Base-by-base conservation (phyloP, 1,140 invertebrate species). In the Diabrotica undecimpunctata region DNA sequence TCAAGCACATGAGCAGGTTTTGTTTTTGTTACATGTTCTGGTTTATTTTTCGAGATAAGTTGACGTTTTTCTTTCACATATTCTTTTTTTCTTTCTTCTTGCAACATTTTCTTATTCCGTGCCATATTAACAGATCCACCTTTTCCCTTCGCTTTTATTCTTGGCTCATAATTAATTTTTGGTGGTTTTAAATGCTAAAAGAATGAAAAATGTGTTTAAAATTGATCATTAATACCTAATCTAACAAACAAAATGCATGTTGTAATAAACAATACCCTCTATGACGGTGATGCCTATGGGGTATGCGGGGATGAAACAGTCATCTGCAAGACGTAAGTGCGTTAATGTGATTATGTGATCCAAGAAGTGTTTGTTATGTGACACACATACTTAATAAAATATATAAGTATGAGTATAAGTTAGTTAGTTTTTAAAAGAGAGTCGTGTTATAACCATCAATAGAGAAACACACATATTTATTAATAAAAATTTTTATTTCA, bases 41-140 rank as follows among this genome's bases (percentile, higher is more conserved):
- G 61, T 63, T 58, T 51, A 52, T 66, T 53, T 56, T 68, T 62
- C 35, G 62, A 58, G 51, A 67, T 51, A 12, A 73, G 35, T 39
- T 81, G 68, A 51, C 78, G 79, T 64, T 80, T 74, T n/a, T 83
- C 79, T 65, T 83, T 77, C 61, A 87, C 81, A 66, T 83, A 85
- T 76, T 89, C 90, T 78, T 84, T 87, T 79, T 86, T 86, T 41
- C 81, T 83, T 63, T 81, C 71, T 70, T 90, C 88, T 73, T 89
- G 87, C 4, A 93, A 83, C 64, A 92, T 92, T 74, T 90, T 91
- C 75, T 93, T 94, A 66, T 89, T 88, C 67, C 87, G 86, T 54
- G 90, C 85, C 57, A 85, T 81, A 76, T 90, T 88, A 0, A 85
- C 90, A 54, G 87, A 87, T 35, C 92, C 89, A 66, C 87, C 91